Percentiles rank a stretch among this genome's conserved stretches.
Conservation (phyloP, 1,140 invertebrate species). For the Hyphantria cunea region DNA sequence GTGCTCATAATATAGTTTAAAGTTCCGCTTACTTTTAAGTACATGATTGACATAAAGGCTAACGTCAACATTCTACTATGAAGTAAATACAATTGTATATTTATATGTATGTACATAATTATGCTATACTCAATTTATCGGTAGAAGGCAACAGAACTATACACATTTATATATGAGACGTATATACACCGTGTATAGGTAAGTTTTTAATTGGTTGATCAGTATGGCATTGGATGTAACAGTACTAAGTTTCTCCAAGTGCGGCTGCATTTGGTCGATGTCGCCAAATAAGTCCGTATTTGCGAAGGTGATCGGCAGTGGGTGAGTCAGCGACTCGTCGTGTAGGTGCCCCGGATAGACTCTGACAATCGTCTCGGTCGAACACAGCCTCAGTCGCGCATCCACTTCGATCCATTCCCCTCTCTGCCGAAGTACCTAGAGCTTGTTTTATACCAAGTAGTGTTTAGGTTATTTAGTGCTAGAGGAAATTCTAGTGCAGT, state of each 20-base stretch:
- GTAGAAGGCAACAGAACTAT: not conserved
- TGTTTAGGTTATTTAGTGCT: constrained; percentile 37
- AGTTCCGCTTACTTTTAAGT: too few relatives aligned
- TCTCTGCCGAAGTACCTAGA: constrained; percentile 37
- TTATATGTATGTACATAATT: not conserved
- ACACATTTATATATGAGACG: too few relatives aligned
- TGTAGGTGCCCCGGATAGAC: constrained; percentile 59
- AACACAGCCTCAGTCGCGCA: constrained; percentile 51
- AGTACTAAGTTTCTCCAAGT: constrained; percentile 39
- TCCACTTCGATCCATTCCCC: constrained; percentile 43
- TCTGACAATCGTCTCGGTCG: constrained; percentile 44
- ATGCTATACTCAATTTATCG: constrained; percentile 2
- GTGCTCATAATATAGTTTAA: too few relatives aligned
- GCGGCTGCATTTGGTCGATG: constrained; percentile 55
- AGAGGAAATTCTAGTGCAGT: constrained; percentile 25
- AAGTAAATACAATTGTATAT: too few relatives aligned
- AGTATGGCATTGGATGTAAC: constrained; percentile 55
- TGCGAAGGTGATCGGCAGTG: constrained; percentile 65
- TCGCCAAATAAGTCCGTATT: constrained; percentile 76
- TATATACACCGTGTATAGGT: constrained; percentile 17
- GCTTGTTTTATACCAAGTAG: constrained; percentile 40
- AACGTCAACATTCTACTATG: too few relatives aligned
- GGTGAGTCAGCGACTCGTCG: constrained; percentile 57
- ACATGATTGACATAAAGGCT: too few relatives aligned
- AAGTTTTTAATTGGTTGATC: constrained; percentile 34